Evolutionary conservation across 2,888 invertebrate genomes (phyloP).

Genomic region (Athalia rosae): DNA sequence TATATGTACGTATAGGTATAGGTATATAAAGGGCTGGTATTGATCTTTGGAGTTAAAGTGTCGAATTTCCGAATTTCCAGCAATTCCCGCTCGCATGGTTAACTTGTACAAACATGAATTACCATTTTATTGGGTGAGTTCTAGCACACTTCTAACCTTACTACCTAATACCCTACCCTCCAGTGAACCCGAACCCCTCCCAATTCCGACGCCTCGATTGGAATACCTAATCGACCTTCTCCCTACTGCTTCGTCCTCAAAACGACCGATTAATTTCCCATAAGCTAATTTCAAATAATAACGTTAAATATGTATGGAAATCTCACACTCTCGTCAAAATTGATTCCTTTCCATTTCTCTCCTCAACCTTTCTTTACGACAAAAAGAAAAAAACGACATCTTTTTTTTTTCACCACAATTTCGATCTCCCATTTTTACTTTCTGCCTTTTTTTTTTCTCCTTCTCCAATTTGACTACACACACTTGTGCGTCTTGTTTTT

Average conservation of each 20-base stretch:
- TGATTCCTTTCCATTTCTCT: too few species aligned
- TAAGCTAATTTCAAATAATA: not conserved
- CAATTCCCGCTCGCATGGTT: conserved; percentile 75
- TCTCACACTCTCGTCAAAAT: not conserved
- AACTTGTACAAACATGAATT: conserved; percentile 82
- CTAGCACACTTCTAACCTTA: conserved; percentile 63
- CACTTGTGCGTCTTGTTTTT: too few species aligned
- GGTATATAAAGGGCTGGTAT: conserved; percentile 55
- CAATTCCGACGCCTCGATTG: conserved; percentile 63
- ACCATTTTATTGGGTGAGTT: conserved; percentile 81
- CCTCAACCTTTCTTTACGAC: too few species aligned
- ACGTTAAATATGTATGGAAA: too few species aligned
- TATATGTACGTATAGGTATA: too few species aligned
- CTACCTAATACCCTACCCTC: conserved; percentile 46
- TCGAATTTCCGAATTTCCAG: conserved; percentile 71
- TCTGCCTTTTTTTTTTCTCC: too few species aligned
- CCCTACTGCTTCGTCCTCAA: not conserved
- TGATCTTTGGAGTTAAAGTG: conserved; percentile 72
- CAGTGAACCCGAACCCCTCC: conserved; percentile 60
- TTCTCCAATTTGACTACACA: too few species aligned
- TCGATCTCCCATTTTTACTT: too few species aligned
- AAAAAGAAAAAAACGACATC: too few species aligned
- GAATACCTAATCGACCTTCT: conserved; percentile 69
- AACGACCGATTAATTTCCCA: conserved; percentile 39
- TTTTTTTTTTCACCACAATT: too few species aligned